These are phyloP conservation scores for Labia minor DNA, from an alignment of 2,888 invertebrate species.

Conservation along the genomic window DNA sequence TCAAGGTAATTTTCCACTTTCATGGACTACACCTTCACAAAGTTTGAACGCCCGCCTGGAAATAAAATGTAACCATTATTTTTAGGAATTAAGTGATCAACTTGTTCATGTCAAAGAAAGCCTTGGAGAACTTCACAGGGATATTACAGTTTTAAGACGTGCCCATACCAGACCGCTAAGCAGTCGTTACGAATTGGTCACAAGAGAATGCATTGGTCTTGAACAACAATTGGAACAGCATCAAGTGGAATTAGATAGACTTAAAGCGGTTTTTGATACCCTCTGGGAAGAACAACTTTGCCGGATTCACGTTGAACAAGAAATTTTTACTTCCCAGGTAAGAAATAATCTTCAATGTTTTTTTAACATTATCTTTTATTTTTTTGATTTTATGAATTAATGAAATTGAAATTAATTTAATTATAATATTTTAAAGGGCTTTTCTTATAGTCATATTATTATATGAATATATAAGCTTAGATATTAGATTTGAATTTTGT, in stretches of 20 bases:
- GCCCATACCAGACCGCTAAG: slow-evolving; percentile 40
- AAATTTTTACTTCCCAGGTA: slow-evolving; percentile 49
- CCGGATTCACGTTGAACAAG: slow-evolving; percentile 58
- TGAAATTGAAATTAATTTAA: too few species aligned
- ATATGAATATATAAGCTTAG: too few species aligned
- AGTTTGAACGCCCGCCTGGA: neutral
- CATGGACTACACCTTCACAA: slow-evolving; percentile 13
- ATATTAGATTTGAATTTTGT: too few species aligned
- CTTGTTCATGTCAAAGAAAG: slow-evolving; percentile 50
- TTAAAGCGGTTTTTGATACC: slow-evolving; percentile 48
- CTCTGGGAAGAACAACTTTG: slow-evolving; percentile 64
- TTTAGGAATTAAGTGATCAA: slow-evolving; percentile 49
- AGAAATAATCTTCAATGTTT: neutral
- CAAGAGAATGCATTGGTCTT: slow-evolving; percentile 46
- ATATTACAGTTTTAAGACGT: slow-evolving; percentile 52
- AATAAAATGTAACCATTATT: neutral
- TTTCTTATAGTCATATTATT: too few species aligned
- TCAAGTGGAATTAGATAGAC: slow-evolving; percentile 48
- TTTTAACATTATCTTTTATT: too few species aligned
- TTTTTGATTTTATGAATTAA: too few species aligned
- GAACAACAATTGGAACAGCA: slow-evolving; percentile 51
- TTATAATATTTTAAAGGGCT: too few species aligned
- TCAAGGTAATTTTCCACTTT: slow-evolving; percentile 29
- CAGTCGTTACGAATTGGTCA: slow-evolving; percentile 42
- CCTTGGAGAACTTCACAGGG: slow-evolving; percentile 56